Base-by-base conservation (phyloP, 1,140 invertebrate genomes). In the Drosophila sucinea region DNA sequence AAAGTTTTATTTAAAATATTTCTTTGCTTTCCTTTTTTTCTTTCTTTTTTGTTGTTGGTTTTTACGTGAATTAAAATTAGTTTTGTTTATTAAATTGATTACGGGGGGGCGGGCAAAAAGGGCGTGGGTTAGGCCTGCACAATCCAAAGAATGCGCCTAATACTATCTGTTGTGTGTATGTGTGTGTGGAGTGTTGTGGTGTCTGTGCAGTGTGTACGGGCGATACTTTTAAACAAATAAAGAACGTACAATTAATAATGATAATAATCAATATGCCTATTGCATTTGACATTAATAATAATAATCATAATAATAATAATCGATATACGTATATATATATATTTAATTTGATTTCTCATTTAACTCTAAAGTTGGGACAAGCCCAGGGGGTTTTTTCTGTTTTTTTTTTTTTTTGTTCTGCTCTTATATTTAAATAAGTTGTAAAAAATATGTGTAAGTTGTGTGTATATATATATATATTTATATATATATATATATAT, bases 1-100 rank as follows among this genome's bases (percentile, higher is more conserved):
- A 89, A 87, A 89, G 79, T 89, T 87, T 87, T 87, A 87, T 87
- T 87, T 87, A 89, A 87, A 87, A 87, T 89, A 87, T 87, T 89
- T 87, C 76, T 86, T 87, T 71, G 57, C 74, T 33, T 54, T 77
- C 68, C 68, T 51, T 64, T 71, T 67, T 64, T 51, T 57, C 32
- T 17, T 27, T 77, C 68, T 32, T 44, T 62, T 8, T 70, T 60
- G 30, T 60, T 57, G 55, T 72, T 60, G 47, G 56, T 51, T 60
- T 81, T 51, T 27, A 23, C 23, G 44, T 51, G 44, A 81, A 55
- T 81, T 86, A 86, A 85, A 86, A 70, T 86, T 86, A 81, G 69
- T 66, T 81, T 73, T 71, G 60, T 75, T 74, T 79, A 55, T 76
- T 70, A 54, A 67, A 74, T 77, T 77, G 74, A 70, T 62, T 75